Evolutionary conservation across 2,888 invertebrate genomes (phyloP).

Genomic region (Chrysolina oricalcia): DNA sequence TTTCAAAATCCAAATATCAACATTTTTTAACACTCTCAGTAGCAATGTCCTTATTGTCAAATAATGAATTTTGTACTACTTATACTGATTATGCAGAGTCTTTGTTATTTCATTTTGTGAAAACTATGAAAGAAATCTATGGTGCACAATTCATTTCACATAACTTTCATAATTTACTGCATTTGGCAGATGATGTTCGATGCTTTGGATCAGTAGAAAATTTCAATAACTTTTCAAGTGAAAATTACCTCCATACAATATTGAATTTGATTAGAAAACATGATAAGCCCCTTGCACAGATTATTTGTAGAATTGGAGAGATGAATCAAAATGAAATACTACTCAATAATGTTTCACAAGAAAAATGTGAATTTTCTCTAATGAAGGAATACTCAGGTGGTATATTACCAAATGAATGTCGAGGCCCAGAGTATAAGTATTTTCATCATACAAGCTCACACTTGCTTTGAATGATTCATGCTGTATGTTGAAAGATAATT

Average conservation of each 20-base stretch:
- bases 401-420: slow-evolving; percentile 8
- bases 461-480: slow-evolving; percentile 7
- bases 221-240: slow-evolving; percentile 41
- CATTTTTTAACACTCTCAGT: slow-evolving; percentile 15
- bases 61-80: slow-evolving; percentile 4
- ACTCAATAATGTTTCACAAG: neutral
- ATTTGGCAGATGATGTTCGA: slow-evolving; percentile 37
- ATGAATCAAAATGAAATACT: slow-evolving; percentile 13
- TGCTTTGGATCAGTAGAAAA: slow-evolving; percentile 35
- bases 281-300: slow-evolving; percentile 32
- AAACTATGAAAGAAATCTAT: slow-evolving; percentile 14
- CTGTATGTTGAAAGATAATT: slow-evolving; percentile 23
- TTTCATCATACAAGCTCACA: slow-evolving; percentile 22
- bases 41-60: slow-evolving; percentile 5
- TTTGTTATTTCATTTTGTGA: neutral
- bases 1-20: slow-evolving; percentile 10
- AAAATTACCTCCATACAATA: slow-evolving; percentile 40
- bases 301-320: slow-evolving; percentile 28
- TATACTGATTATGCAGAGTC: slow-evolving; percentile 5
- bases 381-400: slow-evolving; percentile 16
- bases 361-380: slow-evolving; percentile 7
- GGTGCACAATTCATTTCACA: slow-evolving; percentile 21
- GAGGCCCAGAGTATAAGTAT: slow-evolving; percentile 30
- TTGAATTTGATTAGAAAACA: slow-evolving; percentile 36
- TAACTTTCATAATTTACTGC: slow-evolving; percentile 41